Percentiles rank a stretch among this genome's conserved stretches.
Conservation (phyloP, 2,113 vertebrate species). For the Hippoglossus stenolepis region DNA sequence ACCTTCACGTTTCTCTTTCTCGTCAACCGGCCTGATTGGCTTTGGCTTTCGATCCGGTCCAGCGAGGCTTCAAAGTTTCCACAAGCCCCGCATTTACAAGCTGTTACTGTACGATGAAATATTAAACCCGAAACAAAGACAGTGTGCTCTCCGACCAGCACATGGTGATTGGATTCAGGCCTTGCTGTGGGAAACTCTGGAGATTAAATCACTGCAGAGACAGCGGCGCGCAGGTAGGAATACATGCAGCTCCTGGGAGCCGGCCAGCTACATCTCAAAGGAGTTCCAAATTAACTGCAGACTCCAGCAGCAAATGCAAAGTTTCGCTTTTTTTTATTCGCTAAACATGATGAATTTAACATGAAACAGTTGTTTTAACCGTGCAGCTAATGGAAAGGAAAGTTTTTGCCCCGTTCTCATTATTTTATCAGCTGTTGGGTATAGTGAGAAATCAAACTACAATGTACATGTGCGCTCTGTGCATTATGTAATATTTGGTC, state of each 20-base stretch:
- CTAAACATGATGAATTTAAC: not conserved
- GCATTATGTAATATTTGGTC: constrained; percentile 46
- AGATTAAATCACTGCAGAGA: constrained; percentile 40
- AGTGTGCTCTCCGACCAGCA: constrained; percentile 48
- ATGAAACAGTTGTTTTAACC: not conserved
- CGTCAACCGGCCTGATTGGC: constrained; percentile 40
- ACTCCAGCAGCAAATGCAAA: constrained; percentile 4
- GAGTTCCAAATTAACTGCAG: constrained; percentile 16
- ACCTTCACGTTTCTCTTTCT: constrained; percentile 5
- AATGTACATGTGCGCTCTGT: not conserved
- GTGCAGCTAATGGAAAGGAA: not conserved
- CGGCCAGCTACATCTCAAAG: not conserved
- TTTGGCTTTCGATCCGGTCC: constrained; percentile 52
- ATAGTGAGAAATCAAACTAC: not conserved
- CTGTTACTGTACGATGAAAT: constrained; percentile 63
- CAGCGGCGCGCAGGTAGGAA: constrained; percentile 31
- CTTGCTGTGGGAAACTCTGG: constrained; percentile 42
- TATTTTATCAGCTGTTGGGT: not conserved
- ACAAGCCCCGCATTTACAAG: constrained; percentile 69
- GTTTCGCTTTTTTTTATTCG: not conserved
- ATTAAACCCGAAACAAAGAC: constrained; percentile 55
- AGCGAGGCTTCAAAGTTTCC: constrained; percentile 50
- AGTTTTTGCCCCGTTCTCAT: not conserved
- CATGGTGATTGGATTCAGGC: constrained; percentile 41
- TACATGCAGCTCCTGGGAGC: constrained; percentile 23